Conservation (phyloP, 2,797 vertebrate species). For the Leptatherina wallacei region DNA sequence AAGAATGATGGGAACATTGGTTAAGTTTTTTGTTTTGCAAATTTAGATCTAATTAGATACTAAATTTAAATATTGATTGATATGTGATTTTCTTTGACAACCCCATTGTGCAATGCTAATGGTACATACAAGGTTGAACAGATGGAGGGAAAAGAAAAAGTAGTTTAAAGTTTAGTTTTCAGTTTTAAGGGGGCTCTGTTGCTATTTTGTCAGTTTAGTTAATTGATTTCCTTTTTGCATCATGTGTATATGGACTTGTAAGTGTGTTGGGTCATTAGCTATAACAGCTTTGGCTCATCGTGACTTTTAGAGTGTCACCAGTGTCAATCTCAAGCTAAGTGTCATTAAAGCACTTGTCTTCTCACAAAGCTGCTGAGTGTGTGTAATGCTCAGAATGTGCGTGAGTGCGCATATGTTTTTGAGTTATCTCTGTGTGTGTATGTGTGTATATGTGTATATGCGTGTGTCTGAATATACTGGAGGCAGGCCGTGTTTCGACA, state of each 20-base stretch:
- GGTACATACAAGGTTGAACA: slow-evolving; percentile 31
- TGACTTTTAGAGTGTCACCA: slow-evolving; percentile 68
- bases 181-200: slow-evolving; percentile 6
- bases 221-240: slow-evolving; percentile 37
- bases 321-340: slow-evolving; percentile 63
- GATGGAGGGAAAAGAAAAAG: slow-evolving; percentile 8
- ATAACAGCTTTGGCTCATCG: slow-evolving; percentile 66
- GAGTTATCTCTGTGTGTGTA: slow-evolving; percentile 1
- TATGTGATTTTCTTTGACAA: too few species aligned
- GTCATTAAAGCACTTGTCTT: slow-evolving; percentile 67
- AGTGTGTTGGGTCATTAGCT: slow-evolving; percentile 61
- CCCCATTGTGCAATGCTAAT: slow-evolving; percentile 1
- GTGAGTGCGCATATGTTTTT: background rate
- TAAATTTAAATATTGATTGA: too few species aligned
- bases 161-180: too few species aligned
- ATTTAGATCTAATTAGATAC: too few species aligned
- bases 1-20: too few species aligned
- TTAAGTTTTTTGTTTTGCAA: too few species aligned
- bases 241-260: slow-evolving; percentile 7
- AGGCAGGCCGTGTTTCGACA: slow-evolving; percentile 54
- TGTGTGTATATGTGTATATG: background rate
- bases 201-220: slow-evolving; percentile 32
- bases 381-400: slow-evolving; percentile 13
- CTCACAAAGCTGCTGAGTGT: slow-evolving; percentile 58
- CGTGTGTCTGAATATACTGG: slow-evolving; percentile 14